Evolutionary conservation across 2,888 invertebrate genomes (phyloP).

Genomic region (Drosophila multiciliata): DNA sequence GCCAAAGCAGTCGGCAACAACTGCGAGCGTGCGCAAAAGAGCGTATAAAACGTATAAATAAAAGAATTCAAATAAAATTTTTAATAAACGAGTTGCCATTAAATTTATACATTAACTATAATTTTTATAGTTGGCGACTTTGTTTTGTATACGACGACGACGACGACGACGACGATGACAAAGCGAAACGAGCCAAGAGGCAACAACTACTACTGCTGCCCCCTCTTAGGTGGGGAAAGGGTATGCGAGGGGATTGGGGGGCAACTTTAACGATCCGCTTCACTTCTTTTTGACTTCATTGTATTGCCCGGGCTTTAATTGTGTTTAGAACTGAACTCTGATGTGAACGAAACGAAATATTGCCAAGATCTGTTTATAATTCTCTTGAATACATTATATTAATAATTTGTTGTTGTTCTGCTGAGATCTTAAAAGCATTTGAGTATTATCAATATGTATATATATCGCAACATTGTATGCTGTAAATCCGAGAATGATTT

Average conservation of each 20-base stretch:
- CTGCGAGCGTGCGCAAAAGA: conserved; percentile 72
- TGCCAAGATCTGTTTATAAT: conserved; percentile 30
- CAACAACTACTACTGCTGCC: background rate
- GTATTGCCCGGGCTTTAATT: conserved; percentile 58
- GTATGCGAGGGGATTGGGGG: background rate
- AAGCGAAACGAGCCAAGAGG: conserved; percentile 22
- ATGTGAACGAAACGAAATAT: conserved; percentile 24
- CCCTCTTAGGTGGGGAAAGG: background rate
- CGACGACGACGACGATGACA: conserved; percentile 21
- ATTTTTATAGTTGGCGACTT: conserved; percentile 82
- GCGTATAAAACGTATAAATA: conserved; percentile 80
- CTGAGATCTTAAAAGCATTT: conserved; percentile 7
- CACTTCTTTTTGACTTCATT: conserved; percentile 49
- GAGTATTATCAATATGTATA: conserved; percentile 16
- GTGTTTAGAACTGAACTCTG: conserved; percentile 61
- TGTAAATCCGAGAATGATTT: conserved; percentile 1
- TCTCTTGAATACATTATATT: conserved; percentile 26
- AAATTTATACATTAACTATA: conserved; percentile 85
- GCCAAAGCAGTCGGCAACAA: conserved; percentile 19
- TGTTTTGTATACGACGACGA: conserved; percentile 66
- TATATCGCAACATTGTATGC: conserved; percentile 17
- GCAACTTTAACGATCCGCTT: conserved; percentile 69
- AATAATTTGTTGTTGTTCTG: conserved; percentile 28
- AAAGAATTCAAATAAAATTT: conserved; percentile 84
- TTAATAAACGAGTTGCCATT: conserved; percentile 85